Base-by-base conservation (phyloP, 2,113 vertebrate genomes). In the Pipa parva region DNA sequence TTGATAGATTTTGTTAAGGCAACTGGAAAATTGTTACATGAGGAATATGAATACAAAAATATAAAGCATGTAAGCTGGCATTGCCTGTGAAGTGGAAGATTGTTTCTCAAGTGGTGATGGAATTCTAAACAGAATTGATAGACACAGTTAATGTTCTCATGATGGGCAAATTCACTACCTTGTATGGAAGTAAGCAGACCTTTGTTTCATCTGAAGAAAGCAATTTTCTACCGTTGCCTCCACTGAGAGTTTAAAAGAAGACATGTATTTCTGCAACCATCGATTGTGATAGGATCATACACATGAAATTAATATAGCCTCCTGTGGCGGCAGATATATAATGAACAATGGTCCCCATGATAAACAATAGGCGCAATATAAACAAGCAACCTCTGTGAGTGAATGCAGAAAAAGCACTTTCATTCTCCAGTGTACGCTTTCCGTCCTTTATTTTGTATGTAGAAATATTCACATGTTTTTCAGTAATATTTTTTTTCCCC, bases 101-200 rank as follows among this genome's bases (percentile, higher is more conserved):
- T 71, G 45, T 37, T 62, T 48, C 22, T 4, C 49, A 72, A 73
- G 13, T 22, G 69, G 67, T 24, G 72, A 51, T 39, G 1, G 12
- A 70, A 61, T 70, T 70, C 58, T 61, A 70, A 70, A 70, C 33
- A 70, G 57, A 42, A 70, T 61, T 70, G 66, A 70, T 70, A 70
- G 66, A 70, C 66, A 54, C 57, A 61, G 66, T 61, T 70, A 70
- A 70, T 70, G 66, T 70, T 57, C 66, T 70, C 49, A 15, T 70
- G 66, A 70, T 70, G 66, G 66, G 58, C 66, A 70, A 70, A 60
- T 61, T 45, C 49, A 39, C 48, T 58, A 54, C 25, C 66, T 60
- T 70, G 66, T 45, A 61, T 54, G 66, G 54, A 28, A 61, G 49
- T 48, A 70, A 70, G 66, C 57, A 70, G 27, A 70, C 66, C 66